Evolutionary conservation across 2,797 vertebrate genomes (phyloP).

Genomic region (Xiphorhynchus erythropygius): DNA sequence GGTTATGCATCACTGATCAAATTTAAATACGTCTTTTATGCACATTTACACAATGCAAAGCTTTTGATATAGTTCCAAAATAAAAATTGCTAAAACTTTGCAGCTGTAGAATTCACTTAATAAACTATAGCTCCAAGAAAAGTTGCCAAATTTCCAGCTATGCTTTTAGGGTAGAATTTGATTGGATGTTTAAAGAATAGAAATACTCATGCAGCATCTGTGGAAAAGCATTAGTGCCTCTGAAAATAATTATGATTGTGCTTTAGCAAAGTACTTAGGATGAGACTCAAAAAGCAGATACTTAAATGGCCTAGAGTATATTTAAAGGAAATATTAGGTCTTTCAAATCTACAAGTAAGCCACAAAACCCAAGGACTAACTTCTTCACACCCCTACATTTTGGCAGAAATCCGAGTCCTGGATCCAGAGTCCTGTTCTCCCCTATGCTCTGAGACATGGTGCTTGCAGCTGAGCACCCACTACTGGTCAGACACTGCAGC

Average conservation of each 20-base stretch:
- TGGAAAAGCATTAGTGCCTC: background rate
- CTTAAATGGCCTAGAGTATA: background rate
- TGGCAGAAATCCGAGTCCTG: background rate
- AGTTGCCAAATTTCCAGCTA: constrained; percentile 18
- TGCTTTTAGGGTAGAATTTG: background rate
- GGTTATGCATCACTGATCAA: background rate
- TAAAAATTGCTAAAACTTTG: background rate
- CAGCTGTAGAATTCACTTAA: constrained; percentile 39
- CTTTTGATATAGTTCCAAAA: background rate
- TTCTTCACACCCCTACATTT: background rate
- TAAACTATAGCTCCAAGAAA: background rate
- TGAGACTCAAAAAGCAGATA: background rate
- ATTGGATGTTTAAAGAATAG: background rate
- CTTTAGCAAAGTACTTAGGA: background rate
- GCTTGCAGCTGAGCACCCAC: background rate
- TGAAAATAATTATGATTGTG: background rate
- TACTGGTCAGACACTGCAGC: background rate
- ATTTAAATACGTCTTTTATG: background rate
- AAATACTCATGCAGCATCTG: background rate
- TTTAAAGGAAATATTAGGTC: background rate
- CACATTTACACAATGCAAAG: constrained; percentile 14
- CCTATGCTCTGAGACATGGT: background rate
- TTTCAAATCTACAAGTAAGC: background rate
- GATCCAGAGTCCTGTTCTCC: background rate
- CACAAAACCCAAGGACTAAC: background rate